Conservation (phyloP, 2,888 invertebrate genomes). For the Eupithecia subfuscata region DNA sequence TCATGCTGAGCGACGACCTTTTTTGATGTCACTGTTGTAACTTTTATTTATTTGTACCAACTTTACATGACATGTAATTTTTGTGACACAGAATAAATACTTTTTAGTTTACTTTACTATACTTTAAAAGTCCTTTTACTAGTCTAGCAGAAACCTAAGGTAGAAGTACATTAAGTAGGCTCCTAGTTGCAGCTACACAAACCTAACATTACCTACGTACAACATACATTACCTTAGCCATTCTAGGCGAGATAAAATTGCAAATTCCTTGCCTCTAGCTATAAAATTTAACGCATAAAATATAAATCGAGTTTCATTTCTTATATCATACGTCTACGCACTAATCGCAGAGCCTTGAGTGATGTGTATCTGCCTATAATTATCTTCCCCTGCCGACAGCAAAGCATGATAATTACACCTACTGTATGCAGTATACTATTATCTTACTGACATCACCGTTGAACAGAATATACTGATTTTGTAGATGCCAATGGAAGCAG, state of each 20-base stretch:
- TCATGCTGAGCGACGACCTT: too few species aligned
- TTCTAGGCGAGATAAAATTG: slow-evolving; percentile 13
- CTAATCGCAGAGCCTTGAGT: slow-evolving; percentile 32
- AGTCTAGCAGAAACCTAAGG: neutral
- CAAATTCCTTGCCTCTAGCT: slow-evolving; percentile 14
- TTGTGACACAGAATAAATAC: too few species aligned
- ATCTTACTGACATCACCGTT: slow-evolving; percentile 53
- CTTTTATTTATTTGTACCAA: too few species aligned
- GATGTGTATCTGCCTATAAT: slow-evolving; percentile 37
- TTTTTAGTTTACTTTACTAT: too few species aligned
- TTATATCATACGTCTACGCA: slow-evolving; percentile 30
- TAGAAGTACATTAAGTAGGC: neutral
- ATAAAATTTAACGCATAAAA: slow-evolving; percentile 26
- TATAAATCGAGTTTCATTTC: slow-evolving; percentile 32
- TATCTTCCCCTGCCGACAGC: slow-evolving; percentile 39
- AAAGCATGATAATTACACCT: slow-evolving; percentile 41
- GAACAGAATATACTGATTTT: slow-evolving; percentile 4
- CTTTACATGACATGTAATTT: too few species aligned
- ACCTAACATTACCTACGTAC: slow-evolving; percentile 6
- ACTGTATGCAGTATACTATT: slow-evolving; percentile 46
- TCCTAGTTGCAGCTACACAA: neutral
- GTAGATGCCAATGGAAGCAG: neutral
- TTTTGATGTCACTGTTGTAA: too few species aligned
- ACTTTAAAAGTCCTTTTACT: neutral
- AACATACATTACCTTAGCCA: neutral